Conservation (phyloP, 2,888 invertebrate genomes). For the Trichacis sp. region DNA sequence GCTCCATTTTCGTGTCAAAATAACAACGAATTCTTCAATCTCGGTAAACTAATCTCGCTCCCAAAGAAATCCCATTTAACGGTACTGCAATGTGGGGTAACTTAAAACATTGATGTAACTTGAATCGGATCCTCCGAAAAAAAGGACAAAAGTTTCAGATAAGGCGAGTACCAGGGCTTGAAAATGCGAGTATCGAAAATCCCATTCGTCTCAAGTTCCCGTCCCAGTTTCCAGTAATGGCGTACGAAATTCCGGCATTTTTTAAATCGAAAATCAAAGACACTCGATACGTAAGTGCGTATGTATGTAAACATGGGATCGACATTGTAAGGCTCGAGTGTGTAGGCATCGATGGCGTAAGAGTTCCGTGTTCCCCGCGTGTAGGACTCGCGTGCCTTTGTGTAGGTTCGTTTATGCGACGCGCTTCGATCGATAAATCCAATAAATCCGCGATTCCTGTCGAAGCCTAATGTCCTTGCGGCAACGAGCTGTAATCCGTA, state of each 20-base stretch:
- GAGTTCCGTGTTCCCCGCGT: constrained; percentile 58
- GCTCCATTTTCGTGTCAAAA: too few species aligned
- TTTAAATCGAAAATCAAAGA: background rate
- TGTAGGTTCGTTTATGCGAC: too few species aligned
- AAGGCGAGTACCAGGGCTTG: background rate
- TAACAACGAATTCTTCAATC: background rate
- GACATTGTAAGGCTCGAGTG: background rate
- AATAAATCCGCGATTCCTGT: constrained; percentile 53
- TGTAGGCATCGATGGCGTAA: constrained; percentile 50
- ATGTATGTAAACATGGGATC: background rate
- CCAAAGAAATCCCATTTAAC: background rate
- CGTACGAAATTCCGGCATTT: background rate
- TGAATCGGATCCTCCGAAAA: background rate
- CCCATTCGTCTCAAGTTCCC: background rate
- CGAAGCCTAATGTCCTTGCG: constrained; percentile 59
- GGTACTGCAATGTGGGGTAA: background rate
- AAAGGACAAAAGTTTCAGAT: too few species aligned
- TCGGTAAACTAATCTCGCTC: background rate
- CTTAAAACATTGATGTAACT: background rate
- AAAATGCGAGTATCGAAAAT: background rate
- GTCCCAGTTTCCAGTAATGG: background rate
- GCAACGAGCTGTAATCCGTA: constrained; percentile 25
- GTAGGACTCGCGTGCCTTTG: constrained; percentile 45
- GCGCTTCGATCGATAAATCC: constrained; percentile 53
- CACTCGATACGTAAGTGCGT: background rate